Evolutionary conservation across 2,113 vertebrate genomes (phyloP).

Genomic region (Syngnathus typhle): DNA sequence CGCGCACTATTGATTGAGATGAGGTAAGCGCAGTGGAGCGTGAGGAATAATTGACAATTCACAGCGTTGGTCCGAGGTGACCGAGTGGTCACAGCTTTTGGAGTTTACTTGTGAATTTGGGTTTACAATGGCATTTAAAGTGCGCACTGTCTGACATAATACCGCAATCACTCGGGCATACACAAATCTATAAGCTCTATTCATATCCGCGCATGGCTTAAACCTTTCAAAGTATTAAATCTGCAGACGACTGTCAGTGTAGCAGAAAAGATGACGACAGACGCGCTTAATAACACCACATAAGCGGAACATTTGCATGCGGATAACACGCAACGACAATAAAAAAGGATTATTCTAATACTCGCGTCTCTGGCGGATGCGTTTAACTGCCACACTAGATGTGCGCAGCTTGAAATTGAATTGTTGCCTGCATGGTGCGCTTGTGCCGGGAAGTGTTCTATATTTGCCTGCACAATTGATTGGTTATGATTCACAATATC

Average conservation of each 20-base stretch:
- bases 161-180: constrained; percentile 35
- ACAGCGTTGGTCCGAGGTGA: constrained; percentile 81
- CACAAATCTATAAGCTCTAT: not conserved
- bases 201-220: not conserved
- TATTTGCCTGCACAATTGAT: constrained; percentile 39
- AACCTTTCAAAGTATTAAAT: not conserved
- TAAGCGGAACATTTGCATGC: constrained; percentile 3
- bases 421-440: constrained; percentile 18
- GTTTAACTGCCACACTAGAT: constrained; percentile 2
- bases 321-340: constrained; percentile 1
- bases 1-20: not conserved
- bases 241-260: not conserved
- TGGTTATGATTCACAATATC: constrained; percentile 32
- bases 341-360: constrained; percentile 1
- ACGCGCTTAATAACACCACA: constrained; percentile 1
- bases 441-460: constrained; percentile 27
- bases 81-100: constrained; percentile 70
- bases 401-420: constrained; percentile 14
- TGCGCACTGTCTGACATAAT: constrained; percentile 62
- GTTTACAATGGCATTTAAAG: constrained; percentile 68
- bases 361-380: not conserved
- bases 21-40: constrained; percentile 48
- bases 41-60: constrained; percentile 73
- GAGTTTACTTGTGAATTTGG: constrained; percentile 94
- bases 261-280: constrained; percentile 10